Percentiles rank a stretch among this genome's conserved stretches.
These are phyloP conservation scores for Hormaphis cornu DNA, from an alignment of 1,140 invertebrate genomes.

Conservation along the genomic window DNA sequence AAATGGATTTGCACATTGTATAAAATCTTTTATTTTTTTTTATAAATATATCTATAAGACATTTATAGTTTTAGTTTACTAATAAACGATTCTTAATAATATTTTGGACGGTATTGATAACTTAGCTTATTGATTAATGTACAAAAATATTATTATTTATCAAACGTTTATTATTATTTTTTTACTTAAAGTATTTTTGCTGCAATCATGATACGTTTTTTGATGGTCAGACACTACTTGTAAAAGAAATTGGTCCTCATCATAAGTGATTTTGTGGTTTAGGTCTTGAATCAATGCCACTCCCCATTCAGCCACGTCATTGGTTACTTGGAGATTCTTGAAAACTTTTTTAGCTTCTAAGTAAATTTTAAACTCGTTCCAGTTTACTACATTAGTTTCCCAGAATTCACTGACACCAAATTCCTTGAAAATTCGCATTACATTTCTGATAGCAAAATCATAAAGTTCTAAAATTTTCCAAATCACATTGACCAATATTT, in stretches of 20 bases:
- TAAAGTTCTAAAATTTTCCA: not conserved
- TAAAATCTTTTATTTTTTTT: too few species aligned
- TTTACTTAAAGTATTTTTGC: not conserved
- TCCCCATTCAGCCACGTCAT: slow-evolving; percentile 37
- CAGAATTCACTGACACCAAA: not conserved
- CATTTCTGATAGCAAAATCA: not conserved
- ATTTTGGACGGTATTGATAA: too few species aligned
- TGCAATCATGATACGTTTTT: not conserved
- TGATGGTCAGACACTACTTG: not conserved
- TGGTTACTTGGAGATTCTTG: slow-evolving; percentile 36
- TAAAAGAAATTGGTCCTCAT: slow-evolving; percentile 33
- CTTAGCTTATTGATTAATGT: too few species aligned
- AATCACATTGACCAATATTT: not conserved
- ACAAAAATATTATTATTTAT: not conserved
- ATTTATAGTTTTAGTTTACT: too few species aligned
- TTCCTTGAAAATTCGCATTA: not conserved
- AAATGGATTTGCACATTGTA: too few species aligned
- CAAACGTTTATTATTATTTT: not conserved
- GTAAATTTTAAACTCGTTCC: not conserved
- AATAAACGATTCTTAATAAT: too few species aligned
- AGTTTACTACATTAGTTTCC: not conserved
- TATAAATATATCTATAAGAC: too few species aligned
- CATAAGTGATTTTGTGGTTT: slow-evolving; percentile 33
- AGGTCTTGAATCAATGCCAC: slow-evolving; percentile 36
- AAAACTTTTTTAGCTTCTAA: slow-evolving; percentile 34